phyloP scores from a whole-genome alignment of 2,797 vertebrate genomes.

The Lacerta agilis region DNA sequence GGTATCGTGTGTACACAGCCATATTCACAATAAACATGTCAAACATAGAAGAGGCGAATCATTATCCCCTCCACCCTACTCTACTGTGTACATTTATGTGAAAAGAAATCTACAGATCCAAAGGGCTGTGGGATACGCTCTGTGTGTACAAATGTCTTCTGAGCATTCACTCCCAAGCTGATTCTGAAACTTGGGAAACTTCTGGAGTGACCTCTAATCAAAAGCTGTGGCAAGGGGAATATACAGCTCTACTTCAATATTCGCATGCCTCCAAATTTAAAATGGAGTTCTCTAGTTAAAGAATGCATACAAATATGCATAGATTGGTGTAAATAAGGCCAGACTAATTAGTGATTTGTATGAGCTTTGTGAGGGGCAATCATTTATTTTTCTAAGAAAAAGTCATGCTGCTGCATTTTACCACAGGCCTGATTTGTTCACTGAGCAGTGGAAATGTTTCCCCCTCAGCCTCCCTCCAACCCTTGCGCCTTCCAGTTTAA shows the following conservation, averaged over 20 bases:
- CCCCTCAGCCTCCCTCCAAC: fast-evolving
- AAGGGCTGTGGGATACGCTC: background rate
- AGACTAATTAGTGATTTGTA: fast-evolving
- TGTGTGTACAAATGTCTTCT: background rate
- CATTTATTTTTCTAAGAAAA: background rate
- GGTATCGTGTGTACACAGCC: no score
- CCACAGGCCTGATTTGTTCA: background rate
- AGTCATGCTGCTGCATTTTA: fast-evolving
- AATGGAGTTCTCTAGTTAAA: no score
- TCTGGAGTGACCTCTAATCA: background rate
- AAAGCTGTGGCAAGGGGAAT: background rate
- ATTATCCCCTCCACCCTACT: background rate
- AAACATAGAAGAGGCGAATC: background rate
- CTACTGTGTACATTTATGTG: background rate
- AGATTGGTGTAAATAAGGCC: background rate
- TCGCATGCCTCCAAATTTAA: background rate
- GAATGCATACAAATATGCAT: no score
- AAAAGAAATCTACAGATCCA: background rate
- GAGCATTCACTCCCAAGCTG: background rate
- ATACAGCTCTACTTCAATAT: background rate
- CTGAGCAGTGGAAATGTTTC: background rate
- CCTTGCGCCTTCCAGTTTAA: background rate
- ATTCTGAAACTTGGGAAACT: background rate
- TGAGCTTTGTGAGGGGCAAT: background rate
- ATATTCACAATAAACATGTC: background rate